Evolutionary conservation across 2,113 vertebrate species (phyloP).

Genomic region (Aphyosemion australe): DNA sequence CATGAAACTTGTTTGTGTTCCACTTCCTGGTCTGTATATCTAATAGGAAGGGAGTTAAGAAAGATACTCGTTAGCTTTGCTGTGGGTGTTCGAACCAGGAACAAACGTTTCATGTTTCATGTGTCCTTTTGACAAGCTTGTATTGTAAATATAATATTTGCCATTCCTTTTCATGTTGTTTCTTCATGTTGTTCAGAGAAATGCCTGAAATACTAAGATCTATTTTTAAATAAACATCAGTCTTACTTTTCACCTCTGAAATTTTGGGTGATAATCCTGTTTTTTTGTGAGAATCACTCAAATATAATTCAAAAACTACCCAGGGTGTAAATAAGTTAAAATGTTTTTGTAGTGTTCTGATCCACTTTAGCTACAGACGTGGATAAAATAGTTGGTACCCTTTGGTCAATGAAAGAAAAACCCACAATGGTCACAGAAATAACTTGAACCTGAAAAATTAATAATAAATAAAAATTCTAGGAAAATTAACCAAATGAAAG

Average conservation of each 20-base stretch:
- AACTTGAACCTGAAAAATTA: no score
- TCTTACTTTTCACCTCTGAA: neutral
- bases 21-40: slow-evolving; percentile 12
- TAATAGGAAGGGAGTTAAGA: slow-evolving; percentile 25
- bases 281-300: neutral
- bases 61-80: slow-evolving; percentile 16
- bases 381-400: no score
- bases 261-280: neutral
- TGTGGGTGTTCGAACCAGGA: slow-evolving; percentile 6
- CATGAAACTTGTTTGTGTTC: slow-evolving; percentile 19
- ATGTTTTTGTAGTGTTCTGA: no score
- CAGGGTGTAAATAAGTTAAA: no score
- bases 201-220: neutral
- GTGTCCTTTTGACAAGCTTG: neutral
- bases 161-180: slow-evolving; percentile 11
- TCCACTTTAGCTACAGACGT: no score
- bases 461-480: no score
- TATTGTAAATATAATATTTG: slow-evolving; percentile 4
- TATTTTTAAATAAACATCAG: slow-evolving; percentile 13
- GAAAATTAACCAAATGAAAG: no score
- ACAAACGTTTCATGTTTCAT: slow-evolving; percentile 12
- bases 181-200: slow-evolving; percentile 13
- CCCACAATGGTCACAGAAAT: no score
- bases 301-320: neutral
- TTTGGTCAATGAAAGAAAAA: no score